Evolutionary conservation across 2,797 vertebrate genomes (phyloP).

Genomic region (Phataginus tetradactyla): DNA sequence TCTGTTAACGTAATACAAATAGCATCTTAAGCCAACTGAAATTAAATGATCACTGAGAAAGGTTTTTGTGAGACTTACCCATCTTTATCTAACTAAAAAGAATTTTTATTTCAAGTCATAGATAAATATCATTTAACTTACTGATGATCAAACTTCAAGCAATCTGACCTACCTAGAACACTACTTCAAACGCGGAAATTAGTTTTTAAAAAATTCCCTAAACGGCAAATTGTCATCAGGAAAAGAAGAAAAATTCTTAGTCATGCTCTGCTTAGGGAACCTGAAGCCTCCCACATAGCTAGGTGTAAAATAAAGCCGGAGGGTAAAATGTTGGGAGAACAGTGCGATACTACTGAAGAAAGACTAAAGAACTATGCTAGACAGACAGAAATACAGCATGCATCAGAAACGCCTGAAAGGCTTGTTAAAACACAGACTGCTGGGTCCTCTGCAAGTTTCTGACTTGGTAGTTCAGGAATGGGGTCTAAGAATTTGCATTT

Average conservation of each 20-base stretch:
- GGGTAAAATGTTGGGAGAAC: background rate
- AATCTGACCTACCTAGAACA: constrained; percentile 49
- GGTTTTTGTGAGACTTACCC: constrained; percentile 67
- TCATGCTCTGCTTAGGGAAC: background rate
- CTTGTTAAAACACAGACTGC: background rate
- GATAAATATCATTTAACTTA: constrained; percentile 66
- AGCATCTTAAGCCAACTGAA: constrained; percentile 73
- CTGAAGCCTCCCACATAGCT: background rate
- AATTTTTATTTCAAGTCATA: constrained; percentile 71
- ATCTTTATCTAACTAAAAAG: constrained; percentile 67
- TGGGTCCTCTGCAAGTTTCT: background rate
- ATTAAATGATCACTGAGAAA: constrained; percentile 72
- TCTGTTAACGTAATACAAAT: constrained; percentile 80
- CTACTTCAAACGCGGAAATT: constrained; percentile 58
- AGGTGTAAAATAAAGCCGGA: background rate
- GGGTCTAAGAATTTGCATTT: background rate
- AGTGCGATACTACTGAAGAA: background rate
- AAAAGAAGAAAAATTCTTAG: background rate
- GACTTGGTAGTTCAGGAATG: background rate
- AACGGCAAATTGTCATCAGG: constrained; percentile 17
- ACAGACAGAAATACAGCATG: background rate
- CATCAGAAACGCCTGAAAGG: background rate
- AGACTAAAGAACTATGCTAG: background rate
- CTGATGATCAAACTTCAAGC: constrained; percentile 59
- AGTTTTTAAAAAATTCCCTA: background rate